Percentiles rank a stretch among this genome's conserved stretches.
Conservation (phyloP, 2,888 invertebrate species). For the Piscicola geometra region DNA sequence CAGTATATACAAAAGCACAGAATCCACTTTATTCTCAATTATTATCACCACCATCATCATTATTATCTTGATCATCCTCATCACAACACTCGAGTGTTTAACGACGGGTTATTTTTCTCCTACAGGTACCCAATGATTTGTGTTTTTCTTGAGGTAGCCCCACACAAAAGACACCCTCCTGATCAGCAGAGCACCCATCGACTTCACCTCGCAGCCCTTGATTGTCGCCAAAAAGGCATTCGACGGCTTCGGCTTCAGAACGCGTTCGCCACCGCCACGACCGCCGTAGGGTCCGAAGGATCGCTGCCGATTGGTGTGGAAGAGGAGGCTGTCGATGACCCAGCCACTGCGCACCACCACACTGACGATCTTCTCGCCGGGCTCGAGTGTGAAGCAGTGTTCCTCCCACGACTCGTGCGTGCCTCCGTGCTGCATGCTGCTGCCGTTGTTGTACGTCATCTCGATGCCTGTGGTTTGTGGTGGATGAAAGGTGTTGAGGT, state of each 20-base stretch:
- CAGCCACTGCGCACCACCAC: constrained; percentile 1
- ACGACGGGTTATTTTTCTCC: too few species aligned
- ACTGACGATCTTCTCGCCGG: constrained; percentile 1
- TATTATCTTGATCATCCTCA: too few species aligned
- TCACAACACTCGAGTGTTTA: too few species aligned
- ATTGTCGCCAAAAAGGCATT: background rate
- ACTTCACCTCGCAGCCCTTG: constrained; percentile 17
- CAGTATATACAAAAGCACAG: too few species aligned
- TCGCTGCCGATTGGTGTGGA: background rate
- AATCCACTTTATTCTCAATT: too few species aligned
- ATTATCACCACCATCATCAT: too few species aligned
- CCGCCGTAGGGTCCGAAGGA: constrained; percentile 21
- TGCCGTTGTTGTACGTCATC: constrained; percentile 18
- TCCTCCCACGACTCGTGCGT: background rate
- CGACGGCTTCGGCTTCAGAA: background rate
- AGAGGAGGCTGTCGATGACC: constrained; percentile 1
- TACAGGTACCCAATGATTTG: too few species aligned
- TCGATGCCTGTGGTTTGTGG: background rate
- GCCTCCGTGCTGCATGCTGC: constrained; percentile 1
- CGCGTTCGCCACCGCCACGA: background rate
- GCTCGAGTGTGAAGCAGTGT: background rate
- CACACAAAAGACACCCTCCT: background rate
- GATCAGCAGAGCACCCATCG: background rate
- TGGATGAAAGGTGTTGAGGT: too few species aligned
- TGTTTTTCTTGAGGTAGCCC: background rate